Evolutionary conservation across 2,888 invertebrate species (phyloP).

Genomic region (Diaphora mendica): DNA sequence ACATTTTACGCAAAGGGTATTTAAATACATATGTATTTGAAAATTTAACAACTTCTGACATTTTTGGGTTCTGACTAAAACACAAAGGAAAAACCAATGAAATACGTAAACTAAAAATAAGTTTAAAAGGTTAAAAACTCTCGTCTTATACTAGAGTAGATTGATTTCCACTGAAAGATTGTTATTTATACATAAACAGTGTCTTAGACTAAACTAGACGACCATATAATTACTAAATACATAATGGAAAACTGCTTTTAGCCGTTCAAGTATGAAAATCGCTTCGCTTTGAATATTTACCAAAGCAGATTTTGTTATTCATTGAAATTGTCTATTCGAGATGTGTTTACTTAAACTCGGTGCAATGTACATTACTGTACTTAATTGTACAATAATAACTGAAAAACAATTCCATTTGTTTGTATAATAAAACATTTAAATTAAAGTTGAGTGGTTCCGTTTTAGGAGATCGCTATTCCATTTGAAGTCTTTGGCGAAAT

Average conservation of each 20-base stretch:
- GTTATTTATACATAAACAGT: background rate
- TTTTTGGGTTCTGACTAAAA: background rate
- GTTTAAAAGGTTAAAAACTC: background rate
- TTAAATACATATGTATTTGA: too few species aligned
- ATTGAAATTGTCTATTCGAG: constrained; percentile 34
- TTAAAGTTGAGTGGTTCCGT: background rate
- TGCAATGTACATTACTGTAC: constrained; percentile 25
- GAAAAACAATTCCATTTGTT: constrained; percentile 25
- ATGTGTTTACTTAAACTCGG: constrained; percentile 31
- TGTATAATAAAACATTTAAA: constrained; percentile 2
- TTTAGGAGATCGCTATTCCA: constrained; percentile 1
- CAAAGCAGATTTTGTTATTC: constrained; percentile 44
- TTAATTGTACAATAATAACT: constrained; percentile 34
- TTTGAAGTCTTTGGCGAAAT: background rate
- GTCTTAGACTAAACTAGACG: background rate
- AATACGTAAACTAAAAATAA: background rate
- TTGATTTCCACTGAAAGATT: background rate
- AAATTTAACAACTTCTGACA: too few species aligned
- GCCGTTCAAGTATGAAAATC: constrained; percentile 50
- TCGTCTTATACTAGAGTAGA: background rate
- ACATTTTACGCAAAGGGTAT: background rate
- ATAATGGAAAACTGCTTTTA: constrained; percentile 44
- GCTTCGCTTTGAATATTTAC: constrained; percentile 32
- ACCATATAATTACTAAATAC: constrained; percentile 45
- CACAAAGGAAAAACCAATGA: background rate